These are phyloP conservation scores for Dolichoris vasculosae DNA, from an alignment of 1,140 invertebrate genomes.

Conservation along the genomic window DNA sequence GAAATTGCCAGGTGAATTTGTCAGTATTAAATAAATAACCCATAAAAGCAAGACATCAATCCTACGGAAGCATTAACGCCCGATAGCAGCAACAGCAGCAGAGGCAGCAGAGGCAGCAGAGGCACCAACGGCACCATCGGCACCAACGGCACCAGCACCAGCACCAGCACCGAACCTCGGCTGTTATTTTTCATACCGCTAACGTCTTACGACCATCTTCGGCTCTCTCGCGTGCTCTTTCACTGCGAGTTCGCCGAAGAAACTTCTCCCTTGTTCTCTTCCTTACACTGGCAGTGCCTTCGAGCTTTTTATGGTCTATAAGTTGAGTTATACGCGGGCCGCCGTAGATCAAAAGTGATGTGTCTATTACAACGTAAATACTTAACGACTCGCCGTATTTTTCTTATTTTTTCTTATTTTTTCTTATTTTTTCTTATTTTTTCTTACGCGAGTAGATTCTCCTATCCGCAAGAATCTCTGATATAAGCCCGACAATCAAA, in stretches of 20 bases:
- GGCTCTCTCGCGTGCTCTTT: conserved; percentile 55
- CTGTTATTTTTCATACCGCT: conserved; percentile 74
- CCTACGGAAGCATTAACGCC: conserved; percentile 69
- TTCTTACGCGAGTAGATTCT: conserved; percentile 47
- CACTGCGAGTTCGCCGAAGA: conserved; percentile 54
- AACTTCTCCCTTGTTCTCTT: conserved; percentile 60
- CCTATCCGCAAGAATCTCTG: conserved; percentile 32
- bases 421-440: background rate
- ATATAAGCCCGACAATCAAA: conserved; percentile 50
- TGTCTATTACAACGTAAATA: conserved; percentile 71
- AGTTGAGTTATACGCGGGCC: conserved; percentile 65
- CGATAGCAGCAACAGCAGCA: conserved; percentile 68
- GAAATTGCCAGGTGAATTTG: conserved; percentile 67
- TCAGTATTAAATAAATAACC: conserved; percentile 75
- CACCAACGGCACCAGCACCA: conserved; percentile 68
- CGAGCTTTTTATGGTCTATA: conserved; percentile 71
- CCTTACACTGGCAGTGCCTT: conserved; percentile 58
- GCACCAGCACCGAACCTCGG: conserved; percentile 62
- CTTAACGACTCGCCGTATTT: conserved; percentile 59
- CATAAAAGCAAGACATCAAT: conserved; percentile 73
- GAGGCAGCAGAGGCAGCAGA: too few relatives aligned
- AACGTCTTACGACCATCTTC: conserved; percentile 64
- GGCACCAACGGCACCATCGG: too few relatives aligned
- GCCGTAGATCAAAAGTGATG: conserved; percentile 72
- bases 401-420: background rate